These are phyloP conservation scores for Bufo bufo DNA, from an alignment of 2,113 vertebrate species.

Conservation along the genomic window DNA sequence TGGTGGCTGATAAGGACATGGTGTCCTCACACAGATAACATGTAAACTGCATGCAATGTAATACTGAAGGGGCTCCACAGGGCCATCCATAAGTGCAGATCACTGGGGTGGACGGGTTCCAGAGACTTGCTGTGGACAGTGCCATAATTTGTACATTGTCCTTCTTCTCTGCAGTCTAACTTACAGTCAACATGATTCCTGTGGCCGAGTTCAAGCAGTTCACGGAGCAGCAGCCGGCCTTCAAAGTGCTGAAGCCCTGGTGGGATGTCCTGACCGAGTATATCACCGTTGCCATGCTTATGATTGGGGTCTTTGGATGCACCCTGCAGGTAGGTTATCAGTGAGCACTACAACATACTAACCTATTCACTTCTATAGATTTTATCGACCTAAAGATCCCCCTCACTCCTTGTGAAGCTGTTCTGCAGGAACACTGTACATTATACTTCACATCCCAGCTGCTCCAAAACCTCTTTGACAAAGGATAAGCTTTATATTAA, in stretches of 20 bases:
- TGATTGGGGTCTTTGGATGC: constrained; percentile 91
- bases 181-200: constrained; percentile 80
- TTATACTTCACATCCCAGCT: not conserved
- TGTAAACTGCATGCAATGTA: not conserved
- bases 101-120: too few species aligned
- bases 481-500: not conserved
- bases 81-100: not conserved
- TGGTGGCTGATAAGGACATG: not conserved
- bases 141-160: not conserved
- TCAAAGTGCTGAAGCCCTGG: constrained; percentile 89
- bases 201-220: constrained; percentile 85
- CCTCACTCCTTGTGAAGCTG: too few species aligned
- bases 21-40: not conserved
- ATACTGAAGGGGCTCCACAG: too few species aligned
- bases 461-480: not conserved
- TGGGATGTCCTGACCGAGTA: constrained; percentile 92
- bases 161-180: not conserved
- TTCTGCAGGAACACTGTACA: not conserved
- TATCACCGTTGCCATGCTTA: constrained; percentile 85
- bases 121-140: not conserved
- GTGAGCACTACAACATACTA: not conserved
- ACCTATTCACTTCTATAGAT: not conserved
- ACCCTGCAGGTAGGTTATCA: constrained; percentile 80
- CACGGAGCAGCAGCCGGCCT: constrained; percentile 77
- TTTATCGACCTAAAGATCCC: not conserved